Base-by-base conservation (phyloP, 1,140 invertebrate species). In the Neoseiulus cucumeris region DNA sequence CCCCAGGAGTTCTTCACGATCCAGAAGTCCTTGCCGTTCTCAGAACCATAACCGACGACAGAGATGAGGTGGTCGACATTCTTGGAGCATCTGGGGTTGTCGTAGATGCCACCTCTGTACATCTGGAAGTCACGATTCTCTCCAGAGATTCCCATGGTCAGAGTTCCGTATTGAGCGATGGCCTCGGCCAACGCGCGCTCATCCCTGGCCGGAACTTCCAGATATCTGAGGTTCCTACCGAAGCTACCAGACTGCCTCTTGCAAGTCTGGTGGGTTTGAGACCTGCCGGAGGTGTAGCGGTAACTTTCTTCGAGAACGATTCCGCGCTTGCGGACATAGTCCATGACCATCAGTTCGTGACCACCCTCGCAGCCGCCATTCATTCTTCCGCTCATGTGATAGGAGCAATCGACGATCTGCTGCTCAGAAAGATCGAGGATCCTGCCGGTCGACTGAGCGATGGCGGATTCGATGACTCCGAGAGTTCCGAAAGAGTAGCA, bases 51-150 rank as follows among this genome's bases (percentile, higher is more conserved):
- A 41, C 80, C 80, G 59, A 81, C 79, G 70, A 78, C 75, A 0
- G 79, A 68, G 9, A 81, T 79, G 68, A 77, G 80, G 70, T 81
- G 80, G 68, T 81, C 77, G 6, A 80, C 51, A 2, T 59, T 2
- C 22, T 59, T 0, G 51, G 14, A 14, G 51, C 51, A 59, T 2
- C 9, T 25, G 51, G 51, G 51, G 22, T 25, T 59, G 14, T 59
- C 51, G 22, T 59, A 25, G 51, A 59, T 17, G 1, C 22, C 22
- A 18, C 22, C 22, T 14, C 51, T 1, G 51, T 25, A 59, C 14
- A 59, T 17, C 14, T 59, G 51, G 22, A 59, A 59, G 33, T 59
- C 51, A 2, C 51, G 14, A 2, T 59, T 59, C 14, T 59, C 22
- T 17, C 14, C 51, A 25, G 14, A 20, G 51, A 59, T 17, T 33